Base-by-base conservation (phyloP, 2,113 vertebrate species). In the Nanorana parkeri region DNA sequence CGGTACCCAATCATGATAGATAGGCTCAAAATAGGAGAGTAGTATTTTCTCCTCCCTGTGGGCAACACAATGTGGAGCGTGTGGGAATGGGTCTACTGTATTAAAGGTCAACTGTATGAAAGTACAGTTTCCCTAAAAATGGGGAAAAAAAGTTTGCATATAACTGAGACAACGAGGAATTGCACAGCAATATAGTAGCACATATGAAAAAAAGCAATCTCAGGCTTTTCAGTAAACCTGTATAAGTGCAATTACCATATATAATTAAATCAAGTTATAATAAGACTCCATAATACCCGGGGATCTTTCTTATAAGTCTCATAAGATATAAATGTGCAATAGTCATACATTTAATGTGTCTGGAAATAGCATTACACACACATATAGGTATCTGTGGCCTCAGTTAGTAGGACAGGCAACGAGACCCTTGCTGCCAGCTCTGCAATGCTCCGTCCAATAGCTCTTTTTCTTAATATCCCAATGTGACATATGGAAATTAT, bases 401-500 rank as follows among this genome's bases (percentile, higher is more conserved):
- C 47, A 36, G 69, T 58, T 47, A 68, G 24, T 64, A 67, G 51
- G 60, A 81, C 69, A 23, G 26, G 29, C 47, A 81, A 24, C 29
- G 15, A 6, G 54, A 65, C 72, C 16, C 55, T 16, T 17, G 36
- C 71, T 81, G 80, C 80, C 80, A 81, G 60, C 80, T 74, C 69
- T 60, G 80, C 52, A 68, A n/a, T 61, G 64, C 80, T 83, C 63
- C 56, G 74, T 74, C 80, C 80, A 81, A 83, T 36, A n/a, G n/a
- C 17, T 67, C 65, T 66, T 58, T 68, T 36, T 54, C 73, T 67
- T 67, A 55, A 68, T 56, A 56, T 75, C 69, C 69, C 52, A 47
- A 60, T 60, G 61, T 68, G 71, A 76, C 80, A 83, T 83, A 72
- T 83, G 80, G 80, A 83, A 83, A 83, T 64, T 76, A 83, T 83